Evolutionary conservation across 1,140 invertebrate genomes (phyloP).

Genomic region (Aphelenchoides fujianensis): DNA sequence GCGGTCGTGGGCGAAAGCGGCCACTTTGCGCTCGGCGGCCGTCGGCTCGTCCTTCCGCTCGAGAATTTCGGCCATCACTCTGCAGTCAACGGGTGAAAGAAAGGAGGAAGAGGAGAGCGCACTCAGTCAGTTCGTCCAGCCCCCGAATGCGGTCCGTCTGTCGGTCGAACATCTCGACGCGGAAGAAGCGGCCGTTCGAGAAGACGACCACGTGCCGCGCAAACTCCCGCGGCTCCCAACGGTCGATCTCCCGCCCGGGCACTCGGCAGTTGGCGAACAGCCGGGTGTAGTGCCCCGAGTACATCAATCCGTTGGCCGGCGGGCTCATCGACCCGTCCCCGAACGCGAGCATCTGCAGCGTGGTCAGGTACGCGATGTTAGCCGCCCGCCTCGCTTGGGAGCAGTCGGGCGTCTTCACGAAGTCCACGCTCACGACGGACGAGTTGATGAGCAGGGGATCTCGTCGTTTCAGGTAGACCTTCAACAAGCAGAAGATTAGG

Average conservation of each 20-base stretch:
- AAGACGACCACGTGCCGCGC: constrained; percentile 40
- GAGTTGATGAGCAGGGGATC: constrained; percentile 46
- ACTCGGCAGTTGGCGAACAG: constrained; percentile 42
- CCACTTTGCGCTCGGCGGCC: constrained; percentile 31
- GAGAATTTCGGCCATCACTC: constrained; percentile 38
- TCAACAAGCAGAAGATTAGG: no score
- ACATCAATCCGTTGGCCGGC: constrained; percentile 49
- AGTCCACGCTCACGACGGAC: constrained; percentile 38
- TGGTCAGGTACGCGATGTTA: constrained; percentile 44
- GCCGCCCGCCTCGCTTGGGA: constrained; percentile 48
- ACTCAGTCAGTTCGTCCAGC: constrained; percentile 16
- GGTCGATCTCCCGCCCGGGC: constrained; percentile 35
- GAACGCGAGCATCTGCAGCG: constrained; percentile 47
- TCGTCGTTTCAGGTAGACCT: constrained; percentile 38
- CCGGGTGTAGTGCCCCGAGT: constrained; percentile 48
- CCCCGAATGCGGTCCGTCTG: constrained; percentile 3
- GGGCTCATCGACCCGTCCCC: constrained; percentile 43
- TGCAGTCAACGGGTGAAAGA: background rate
- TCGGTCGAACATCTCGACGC: constrained; percentile 43
- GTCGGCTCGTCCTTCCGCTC: constrained; percentile 28
- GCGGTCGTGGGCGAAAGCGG: constrained; percentile 31
- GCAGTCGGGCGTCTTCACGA: background rate
- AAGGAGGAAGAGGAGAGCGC: background rate
- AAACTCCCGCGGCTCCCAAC: constrained; percentile 29
- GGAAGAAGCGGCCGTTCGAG: constrained; percentile 46